These are phyloP conservation scores for Drosophila kanekoi DNA, from an alignment of 2,888 invertebrate genomes.

Conservation along the genomic window DNA sequence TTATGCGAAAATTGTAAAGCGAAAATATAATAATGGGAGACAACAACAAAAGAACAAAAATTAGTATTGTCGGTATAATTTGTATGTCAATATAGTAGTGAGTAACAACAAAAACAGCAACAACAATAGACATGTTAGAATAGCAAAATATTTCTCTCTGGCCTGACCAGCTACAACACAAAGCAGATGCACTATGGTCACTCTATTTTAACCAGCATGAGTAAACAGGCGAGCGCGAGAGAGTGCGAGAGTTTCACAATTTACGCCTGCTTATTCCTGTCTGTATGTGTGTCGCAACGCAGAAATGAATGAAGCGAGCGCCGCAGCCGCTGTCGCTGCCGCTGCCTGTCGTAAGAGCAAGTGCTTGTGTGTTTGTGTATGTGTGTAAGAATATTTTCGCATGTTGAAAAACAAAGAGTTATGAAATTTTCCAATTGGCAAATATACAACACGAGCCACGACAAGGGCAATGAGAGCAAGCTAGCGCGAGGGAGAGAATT, in stretches of 20 bases:
- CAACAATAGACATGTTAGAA: slow-evolving; percentile 38
- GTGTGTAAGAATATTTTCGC: slow-evolving; percentile 55
- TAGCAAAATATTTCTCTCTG: slow-evolving; percentile 30
- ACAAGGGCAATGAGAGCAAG: slow-evolving; percentile 7
- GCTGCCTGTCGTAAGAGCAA: slow-evolving; percentile 62
- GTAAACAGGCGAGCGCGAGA: slow-evolving; percentile 42
- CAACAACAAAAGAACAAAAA: slow-evolving; percentile 50
- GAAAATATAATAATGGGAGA: slow-evolving; percentile 42
- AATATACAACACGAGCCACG: slow-evolving; percentile 35
- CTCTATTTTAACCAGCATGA: slow-evolving; percentile 60
- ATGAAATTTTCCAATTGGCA: slow-evolving; percentile 77
- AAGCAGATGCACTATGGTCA: slow-evolving; percentile 58
- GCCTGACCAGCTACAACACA: slow-evolving; percentile 73
- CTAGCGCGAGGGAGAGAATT: slow-evolving; percentile 14
- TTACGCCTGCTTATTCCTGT: slow-evolving; percentile 37
- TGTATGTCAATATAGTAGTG: slow-evolving; percentile 56
- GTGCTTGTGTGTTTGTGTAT: slow-evolving; percentile 39
- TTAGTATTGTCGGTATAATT: slow-evolving; percentile 60
- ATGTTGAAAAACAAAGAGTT: slow-evolving; percentile 59
- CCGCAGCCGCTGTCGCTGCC: slow-evolving; percentile 25
- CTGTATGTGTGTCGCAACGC: slow-evolving; percentile 48
- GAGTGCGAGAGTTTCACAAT: slow-evolving; percentile 51
- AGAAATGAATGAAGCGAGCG: slow-evolving; percentile 69
- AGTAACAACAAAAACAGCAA: slow-evolving; percentile 15
- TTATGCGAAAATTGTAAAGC: slow-evolving; percentile 55